Percentiles rank a stretch among this genome's conserved stretches.
phyloP scores from a whole-genome alignment of 2,113 vertebrate genomes.

The Eleginops maclovinus region DNA sequence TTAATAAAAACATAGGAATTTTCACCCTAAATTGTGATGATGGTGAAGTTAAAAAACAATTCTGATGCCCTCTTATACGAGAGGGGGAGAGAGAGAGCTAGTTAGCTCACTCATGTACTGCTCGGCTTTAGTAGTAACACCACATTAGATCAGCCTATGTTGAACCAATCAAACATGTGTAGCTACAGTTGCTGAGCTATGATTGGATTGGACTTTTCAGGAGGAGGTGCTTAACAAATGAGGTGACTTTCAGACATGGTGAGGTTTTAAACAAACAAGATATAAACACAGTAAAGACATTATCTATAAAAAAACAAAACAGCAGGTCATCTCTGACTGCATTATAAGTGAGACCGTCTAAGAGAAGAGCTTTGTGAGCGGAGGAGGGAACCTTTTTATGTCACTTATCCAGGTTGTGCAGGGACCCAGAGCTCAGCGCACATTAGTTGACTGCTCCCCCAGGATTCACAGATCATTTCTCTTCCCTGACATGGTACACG shows the following conservation, averaged over 20 bases:
- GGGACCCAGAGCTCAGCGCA: constrained; percentile 74
- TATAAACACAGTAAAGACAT: too few relatives aligned
- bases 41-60: too few relatives aligned
- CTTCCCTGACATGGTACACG: constrained; percentile 77
- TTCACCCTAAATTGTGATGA: too few relatives aligned
- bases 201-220: neutral
- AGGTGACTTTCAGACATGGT: constrained; percentile 38
- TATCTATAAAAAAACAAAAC: too few relatives aligned
- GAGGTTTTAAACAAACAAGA: too few relatives aligned
- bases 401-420: constrained; percentile 74
- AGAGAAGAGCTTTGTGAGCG: constrained; percentile 29
- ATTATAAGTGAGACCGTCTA: constrained; percentile 14
- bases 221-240: neutral
- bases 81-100: neutral
- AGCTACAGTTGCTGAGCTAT: neutral
- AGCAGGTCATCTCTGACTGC: constrained; percentile 7
- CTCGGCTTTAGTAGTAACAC: neutral
- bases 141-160: neutral
- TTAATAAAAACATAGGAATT: too few relatives aligned
- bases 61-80: too few relatives aligned
- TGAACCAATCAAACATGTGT: neutral
- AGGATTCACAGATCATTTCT: constrained; percentile 83
- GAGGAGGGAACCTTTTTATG: constrained; percentile 55
- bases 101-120: neutral
- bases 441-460: constrained; percentile 77